Conservation (phyloP, 2,113 vertebrate species). For the Hassar affinis region DNA sequence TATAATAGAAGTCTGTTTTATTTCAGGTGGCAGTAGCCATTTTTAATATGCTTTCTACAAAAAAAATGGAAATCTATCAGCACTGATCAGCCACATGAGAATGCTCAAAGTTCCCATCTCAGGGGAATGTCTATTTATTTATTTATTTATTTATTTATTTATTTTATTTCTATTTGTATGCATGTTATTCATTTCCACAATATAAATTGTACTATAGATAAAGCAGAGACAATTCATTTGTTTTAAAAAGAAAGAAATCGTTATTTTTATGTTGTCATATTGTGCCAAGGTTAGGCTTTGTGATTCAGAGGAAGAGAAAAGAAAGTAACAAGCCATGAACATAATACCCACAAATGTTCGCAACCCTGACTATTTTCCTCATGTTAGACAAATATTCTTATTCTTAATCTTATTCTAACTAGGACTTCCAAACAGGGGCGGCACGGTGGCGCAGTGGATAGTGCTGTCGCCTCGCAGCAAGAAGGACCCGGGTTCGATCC, state of each 20-base stretch:
- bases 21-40: neutral
- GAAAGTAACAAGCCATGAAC: neutral
- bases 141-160: no score
- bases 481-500: no score
- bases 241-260: no score
- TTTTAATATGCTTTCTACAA: neutral
- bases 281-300: neutral
- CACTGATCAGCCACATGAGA: neutral
- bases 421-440: neutral
- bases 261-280: neutral
- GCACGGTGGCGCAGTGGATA: no score
- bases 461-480: no score
- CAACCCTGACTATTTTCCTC: neutral
- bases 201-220: neutral
- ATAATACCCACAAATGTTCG: neutral
- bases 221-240: neutral
- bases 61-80: neutral
- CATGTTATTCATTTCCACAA: neutral
- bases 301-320: neutral
- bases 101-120: neutral
- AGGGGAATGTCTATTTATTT: neutral
- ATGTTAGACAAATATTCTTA: neutral
- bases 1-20: constrained; percentile 7
- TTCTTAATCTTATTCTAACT: neutral
- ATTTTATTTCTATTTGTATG: neutral